phyloP scores from a whole-genome alignment of 2,113 vertebrate genomes.

The Solenodon paradoxus region DNA sequence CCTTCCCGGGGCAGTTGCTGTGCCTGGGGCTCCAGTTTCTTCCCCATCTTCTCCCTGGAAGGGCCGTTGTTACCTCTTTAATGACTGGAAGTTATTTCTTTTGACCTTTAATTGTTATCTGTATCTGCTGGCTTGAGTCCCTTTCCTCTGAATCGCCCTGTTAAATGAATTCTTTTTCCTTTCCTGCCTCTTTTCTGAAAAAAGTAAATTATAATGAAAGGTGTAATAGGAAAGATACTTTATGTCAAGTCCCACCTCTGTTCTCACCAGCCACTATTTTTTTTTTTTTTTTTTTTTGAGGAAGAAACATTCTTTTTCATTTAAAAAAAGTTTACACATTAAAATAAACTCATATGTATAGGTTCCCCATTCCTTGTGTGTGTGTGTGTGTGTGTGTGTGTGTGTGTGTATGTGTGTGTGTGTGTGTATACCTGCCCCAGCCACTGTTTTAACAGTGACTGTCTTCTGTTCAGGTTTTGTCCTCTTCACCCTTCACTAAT shows the following conservation, averaged over 20 bases:
- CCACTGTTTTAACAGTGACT: no score
- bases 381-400: no score
- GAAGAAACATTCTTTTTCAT: no score
- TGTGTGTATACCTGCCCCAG: no score
- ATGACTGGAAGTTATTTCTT: neutral
- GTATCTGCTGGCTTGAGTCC: neutral
- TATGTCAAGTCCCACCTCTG: accelerated
- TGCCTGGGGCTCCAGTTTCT: neutral
- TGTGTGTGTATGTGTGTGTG: no score
- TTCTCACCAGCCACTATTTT: neutral
- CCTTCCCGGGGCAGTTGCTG: neutral
- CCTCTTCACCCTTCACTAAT: no score
- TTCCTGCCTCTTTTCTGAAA: neutral
- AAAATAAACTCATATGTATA: no score
- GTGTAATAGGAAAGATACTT: neutral
- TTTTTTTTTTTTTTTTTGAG: no score
- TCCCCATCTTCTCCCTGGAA: neutral
- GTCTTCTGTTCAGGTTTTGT: no score
- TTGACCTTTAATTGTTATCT: neutral
- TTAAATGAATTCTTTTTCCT: neutral
- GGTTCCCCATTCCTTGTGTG: no score
- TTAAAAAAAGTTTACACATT: no score
- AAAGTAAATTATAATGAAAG: neutral
- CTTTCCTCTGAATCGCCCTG: neutral
- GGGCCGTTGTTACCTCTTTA: neutral